These are phyloP conservation scores for Hetaerina titia DNA, from an alignment of 2,888 invertebrate genomes.

Conservation along the genomic window DNA sequence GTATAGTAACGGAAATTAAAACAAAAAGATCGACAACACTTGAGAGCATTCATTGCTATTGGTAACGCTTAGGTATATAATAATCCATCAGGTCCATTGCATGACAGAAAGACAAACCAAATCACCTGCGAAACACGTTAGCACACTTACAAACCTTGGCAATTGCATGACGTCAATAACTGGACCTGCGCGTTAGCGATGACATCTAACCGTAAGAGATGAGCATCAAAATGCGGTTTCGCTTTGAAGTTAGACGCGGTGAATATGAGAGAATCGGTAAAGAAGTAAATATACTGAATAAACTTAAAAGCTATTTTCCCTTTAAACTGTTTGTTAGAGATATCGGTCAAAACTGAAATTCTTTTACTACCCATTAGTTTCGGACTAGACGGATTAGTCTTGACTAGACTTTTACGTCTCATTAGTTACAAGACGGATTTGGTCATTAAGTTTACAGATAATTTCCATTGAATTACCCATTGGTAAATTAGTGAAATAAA, in stretches of 20 bases:
- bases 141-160: constrained; percentile 57
- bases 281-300: too few species aligned
- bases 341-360: too few species aligned
- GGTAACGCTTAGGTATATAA: neutral
- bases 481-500: too few species aligned
- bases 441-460: too few species aligned
- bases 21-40: constrained; percentile 42
- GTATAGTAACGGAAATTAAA: constrained; percentile 28
- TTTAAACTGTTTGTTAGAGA: too few species aligned
- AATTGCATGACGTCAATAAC: constrained; percentile 65
- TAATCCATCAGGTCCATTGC: constrained; percentile 37
- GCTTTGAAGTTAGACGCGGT: neutral
- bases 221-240: neutral
- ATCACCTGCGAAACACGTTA: constrained; percentile 63
- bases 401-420: too few species aligned
- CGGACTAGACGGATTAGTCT: too few species aligned
- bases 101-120: constrained; percentile 33
- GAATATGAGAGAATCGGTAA: too few species aligned
- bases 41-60: constrained; percentile 52
- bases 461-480: too few species aligned
- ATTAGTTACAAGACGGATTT: too few species aligned
- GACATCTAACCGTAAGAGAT: constrained; percentile 45
- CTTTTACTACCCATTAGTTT: too few species aligned
- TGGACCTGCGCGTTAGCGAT: constrained; percentile 61
- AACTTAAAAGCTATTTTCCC: too few species aligned